phyloP scores from a whole-genome alignment of 2,888 invertebrate species.

The Polymixis lichenea region DNA sequence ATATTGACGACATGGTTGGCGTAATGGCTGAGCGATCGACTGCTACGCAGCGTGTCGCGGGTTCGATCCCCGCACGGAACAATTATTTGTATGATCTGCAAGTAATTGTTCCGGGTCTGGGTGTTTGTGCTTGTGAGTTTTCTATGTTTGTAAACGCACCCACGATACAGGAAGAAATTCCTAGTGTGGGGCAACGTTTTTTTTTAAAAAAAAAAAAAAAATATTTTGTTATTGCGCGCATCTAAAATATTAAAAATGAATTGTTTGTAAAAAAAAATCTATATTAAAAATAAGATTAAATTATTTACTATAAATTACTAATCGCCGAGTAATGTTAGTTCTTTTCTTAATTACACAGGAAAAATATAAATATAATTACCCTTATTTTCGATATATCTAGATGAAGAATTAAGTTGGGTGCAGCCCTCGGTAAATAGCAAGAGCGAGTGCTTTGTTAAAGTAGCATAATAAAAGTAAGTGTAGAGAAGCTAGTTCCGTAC shows the following conservation, averaged over 20 bases:
- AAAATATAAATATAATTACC: neutral
- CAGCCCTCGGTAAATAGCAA: neutral
- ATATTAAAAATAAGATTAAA: no score
- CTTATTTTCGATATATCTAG: neutral
- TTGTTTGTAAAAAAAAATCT: neutral
- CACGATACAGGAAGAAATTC: no score
- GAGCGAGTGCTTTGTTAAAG: constrained; percentile 5
- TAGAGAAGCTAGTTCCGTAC: neutral
- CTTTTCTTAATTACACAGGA: neutral
- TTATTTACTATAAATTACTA: neutral
- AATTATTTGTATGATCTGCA: no score
- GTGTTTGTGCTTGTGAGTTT: no score
- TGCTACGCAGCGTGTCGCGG: no score
- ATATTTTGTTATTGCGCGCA: neutral
- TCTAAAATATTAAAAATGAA: neutral
- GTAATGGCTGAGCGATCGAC: no score
- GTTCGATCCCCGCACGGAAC: no score
- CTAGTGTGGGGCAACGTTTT: no score
- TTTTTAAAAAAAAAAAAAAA: no score
- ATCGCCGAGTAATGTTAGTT: neutral
- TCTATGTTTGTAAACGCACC: no score
- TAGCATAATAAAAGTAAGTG: neutral
- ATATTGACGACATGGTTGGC: no score
- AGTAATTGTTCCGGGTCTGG: no score
- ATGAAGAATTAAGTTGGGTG: neutral